Conservation (phyloP, 2,888 invertebrate species). For the Zygaena filipendulae region DNA sequence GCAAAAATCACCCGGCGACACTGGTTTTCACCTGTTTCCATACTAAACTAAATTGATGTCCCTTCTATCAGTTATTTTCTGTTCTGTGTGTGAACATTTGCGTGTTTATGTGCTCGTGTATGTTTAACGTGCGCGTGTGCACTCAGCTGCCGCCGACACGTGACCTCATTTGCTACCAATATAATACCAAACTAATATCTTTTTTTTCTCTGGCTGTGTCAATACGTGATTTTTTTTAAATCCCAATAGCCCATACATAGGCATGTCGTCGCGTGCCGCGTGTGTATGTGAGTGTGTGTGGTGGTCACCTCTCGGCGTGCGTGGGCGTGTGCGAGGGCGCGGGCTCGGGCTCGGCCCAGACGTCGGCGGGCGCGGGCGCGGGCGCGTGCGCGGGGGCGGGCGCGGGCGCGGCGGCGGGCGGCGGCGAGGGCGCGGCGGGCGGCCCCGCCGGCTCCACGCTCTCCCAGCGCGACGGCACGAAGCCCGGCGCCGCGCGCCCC, state of each 20-base stretch:
- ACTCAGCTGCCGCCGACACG: slow-evolving; percentile 2
- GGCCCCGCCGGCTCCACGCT: slow-evolving; percentile 88
- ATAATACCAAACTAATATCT: no score
- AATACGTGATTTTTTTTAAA: no score
- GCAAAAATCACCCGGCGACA: no score
- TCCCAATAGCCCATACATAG: no score
- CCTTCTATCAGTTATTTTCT: no score
- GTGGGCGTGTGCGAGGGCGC: slow-evolving; percentile 20
- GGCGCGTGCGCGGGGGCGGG: slow-evolving; percentile 53
- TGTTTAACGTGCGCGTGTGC: background rate
- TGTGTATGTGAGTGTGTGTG: no score
- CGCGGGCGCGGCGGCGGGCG: slow-evolving; percentile 40
- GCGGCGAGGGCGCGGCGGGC: slow-evolving; percentile 77
- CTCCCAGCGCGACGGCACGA: slow-evolving; percentile 97
- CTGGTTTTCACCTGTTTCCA: no score
- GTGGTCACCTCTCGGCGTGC: slow-evolving; percentile 22
- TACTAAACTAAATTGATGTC: no score
- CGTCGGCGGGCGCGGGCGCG: slow-evolving; percentile 13
- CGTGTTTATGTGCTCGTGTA: background rate
- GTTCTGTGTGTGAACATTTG: no score
- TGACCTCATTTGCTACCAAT: no score
- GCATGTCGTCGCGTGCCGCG: no score
- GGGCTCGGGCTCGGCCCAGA: slow-evolving; percentile 15
- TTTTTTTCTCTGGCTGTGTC: no score
- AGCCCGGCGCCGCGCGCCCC: slow-evolving; percentile 63